Base-by-base conservation (phyloP, 2,888 invertebrate species). In the Sympetrum striolatum region DNA sequence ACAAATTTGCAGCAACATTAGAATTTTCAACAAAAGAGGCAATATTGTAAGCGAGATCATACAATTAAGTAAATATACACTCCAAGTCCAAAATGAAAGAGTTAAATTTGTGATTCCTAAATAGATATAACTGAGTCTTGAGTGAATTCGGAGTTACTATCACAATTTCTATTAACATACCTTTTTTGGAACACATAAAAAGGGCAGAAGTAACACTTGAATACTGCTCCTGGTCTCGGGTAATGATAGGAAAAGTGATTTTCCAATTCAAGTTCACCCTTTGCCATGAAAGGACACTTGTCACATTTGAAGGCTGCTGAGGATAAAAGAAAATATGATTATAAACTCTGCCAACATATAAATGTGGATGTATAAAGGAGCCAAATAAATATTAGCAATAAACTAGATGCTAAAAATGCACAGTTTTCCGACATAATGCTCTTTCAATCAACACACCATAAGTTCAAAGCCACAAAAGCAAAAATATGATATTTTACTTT, bases 131-230 rank as follows among this genome's bases (percentile, higher is more conserved):
- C 44, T 39, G 31, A 82, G 14, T 31, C 10, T n/a, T 44, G 80
- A n/a, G 79, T 25, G 35, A 90, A 79, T 35, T 35, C n/a, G 6
- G 18, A 22, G 25, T 44, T 2, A 39, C 2, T 6, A 39, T 25
- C 80, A 91, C 25, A 25, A 37, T 48, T 31, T 53, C 2, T 90
- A 3, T 10, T 0, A 80, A 92, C 93, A 93, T 96, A 97, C 93
- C 95, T 95, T 93, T 96, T 96, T 90, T 96, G 95, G 92, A 95
- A 95, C 0, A 97, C 97, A 93, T 96, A 97, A 94, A 95, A 98
- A 0, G 97, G 96, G 93, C 98, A 98, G 92, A 96, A 96, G 92
- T 96, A 96, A 93, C 98, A 98, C 93, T 97, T 97, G 93, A 96
- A 96, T 92, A 96, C 95, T 81, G 96, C 96, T 91, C 96, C 96